These are phyloP conservation scores for Heliconius erato DNA, from an alignment of 2,888 invertebrate species.

Conservation along the genomic window DNA sequence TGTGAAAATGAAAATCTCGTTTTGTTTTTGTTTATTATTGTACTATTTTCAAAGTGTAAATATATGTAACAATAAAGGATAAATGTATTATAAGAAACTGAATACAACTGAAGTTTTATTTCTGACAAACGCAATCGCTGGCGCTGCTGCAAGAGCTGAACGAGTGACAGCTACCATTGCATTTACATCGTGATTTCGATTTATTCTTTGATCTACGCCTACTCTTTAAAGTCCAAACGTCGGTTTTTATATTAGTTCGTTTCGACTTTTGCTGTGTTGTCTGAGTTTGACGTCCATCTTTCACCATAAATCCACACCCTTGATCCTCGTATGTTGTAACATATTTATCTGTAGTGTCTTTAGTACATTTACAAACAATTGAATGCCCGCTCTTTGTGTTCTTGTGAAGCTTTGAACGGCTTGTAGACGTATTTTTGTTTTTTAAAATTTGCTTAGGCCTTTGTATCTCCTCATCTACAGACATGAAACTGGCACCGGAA, in stretches of 20 bases:
- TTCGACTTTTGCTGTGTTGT: conserved; percentile 26
- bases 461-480: conserved; percentile 45
- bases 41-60: conserved; percentile 81
- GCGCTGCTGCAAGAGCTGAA: conserved; percentile 39
- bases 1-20: conserved; percentile 74
- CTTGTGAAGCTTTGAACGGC: background rate
- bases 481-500: conserved; percentile 47
- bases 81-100: conserved; percentile 84
- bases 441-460: conserved; percentile 15
- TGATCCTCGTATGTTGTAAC: conserved; percentile 62
- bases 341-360: conserved; percentile 58
- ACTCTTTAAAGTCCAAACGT: conserved; percentile 32
- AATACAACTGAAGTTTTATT: conserved; percentile 71
- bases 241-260: conserved; percentile 28
- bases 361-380: conserved; percentile 52
- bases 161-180: background rate
- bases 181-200: background rate
- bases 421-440: conserved; percentile 25
- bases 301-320: conserved; percentile 52
- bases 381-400: conserved; percentile 31
- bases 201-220: conserved; percentile 6
- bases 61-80: conserved; percentile 79
- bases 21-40: conserved; percentile 80
- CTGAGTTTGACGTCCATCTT: conserved; percentile 38
- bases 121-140: conserved; percentile 44